Conservation (phyloP, 2,888 invertebrate genomes). For the Cheilosia vernalis region DNA sequence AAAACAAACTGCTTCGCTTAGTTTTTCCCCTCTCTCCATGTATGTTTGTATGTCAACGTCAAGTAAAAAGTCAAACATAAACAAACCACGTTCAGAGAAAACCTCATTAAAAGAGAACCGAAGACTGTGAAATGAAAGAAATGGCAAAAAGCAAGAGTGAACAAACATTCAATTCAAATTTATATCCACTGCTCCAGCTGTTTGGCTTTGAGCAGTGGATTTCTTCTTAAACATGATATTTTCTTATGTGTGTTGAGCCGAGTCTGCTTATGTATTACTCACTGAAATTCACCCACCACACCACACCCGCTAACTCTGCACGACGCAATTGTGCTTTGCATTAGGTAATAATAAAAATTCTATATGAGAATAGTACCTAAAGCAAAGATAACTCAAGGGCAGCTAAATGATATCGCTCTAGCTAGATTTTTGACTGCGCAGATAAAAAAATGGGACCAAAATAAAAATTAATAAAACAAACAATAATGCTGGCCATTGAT, state of each 20-base stretch:
- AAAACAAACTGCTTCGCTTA: slow-evolving; percentile 53
- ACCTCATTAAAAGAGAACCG: slow-evolving; percentile 8
- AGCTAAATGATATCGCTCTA: background rate
- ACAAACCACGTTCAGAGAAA: slow-evolving; percentile 46
- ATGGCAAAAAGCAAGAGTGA: slow-evolving; percentile 58
- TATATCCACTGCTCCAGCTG: slow-evolving; percentile 48
- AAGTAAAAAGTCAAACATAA: slow-evolving; percentile 60
- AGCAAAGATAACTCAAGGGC: background rate
- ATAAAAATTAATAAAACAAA: too few relatives aligned
- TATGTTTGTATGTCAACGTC: slow-evolving; percentile 51
- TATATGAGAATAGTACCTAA: background rate
- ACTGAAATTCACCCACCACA: background rate
- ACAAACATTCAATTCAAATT: slow-evolving; percentile 40
- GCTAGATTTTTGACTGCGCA: background rate
- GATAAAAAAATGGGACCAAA: too few relatives aligned
- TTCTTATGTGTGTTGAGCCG: slow-evolving; percentile 8
- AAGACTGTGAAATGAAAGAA: slow-evolving; percentile 10
- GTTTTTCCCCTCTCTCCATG: background rate
- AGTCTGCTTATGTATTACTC: background rate
- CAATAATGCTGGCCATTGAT: too few relatives aligned
- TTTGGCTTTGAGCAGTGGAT: slow-evolving; percentile 42
- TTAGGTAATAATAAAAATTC: slow-evolving; percentile 8
- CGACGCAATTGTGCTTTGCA: slow-evolving; percentile 52
- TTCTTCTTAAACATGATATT: slow-evolving; percentile 6
- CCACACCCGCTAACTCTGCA: slow-evolving; percentile 38